Evolutionary conservation across 2,888 invertebrate species (phyloP), one percentile per base, ranked within the genome.

Genomic region (Drosophila paracracens): DNA sequence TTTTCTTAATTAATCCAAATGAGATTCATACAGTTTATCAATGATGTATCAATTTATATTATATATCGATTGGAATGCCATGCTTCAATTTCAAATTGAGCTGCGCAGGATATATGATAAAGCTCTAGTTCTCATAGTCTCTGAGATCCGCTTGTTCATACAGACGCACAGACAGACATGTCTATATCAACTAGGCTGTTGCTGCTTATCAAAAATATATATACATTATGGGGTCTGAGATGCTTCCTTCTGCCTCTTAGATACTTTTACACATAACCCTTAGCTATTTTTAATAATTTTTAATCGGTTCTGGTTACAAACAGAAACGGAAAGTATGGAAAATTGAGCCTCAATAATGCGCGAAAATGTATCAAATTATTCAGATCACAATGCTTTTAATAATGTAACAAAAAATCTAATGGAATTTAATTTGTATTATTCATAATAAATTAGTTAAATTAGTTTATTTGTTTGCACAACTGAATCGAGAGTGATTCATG

Each of bases 381-480:
- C 11, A 58, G 36, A 35, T n/a, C 25, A 46, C 10, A 59, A 27
- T 36, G 43, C 36, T 59, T 36, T 50, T 46, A 66, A 60, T 38
- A 27, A 43, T 48, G 1, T 60, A 52, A 60, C 11, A 21, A 61
- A 40, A 61, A 50, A 31, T 27, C n/a, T 58, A 75, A 66, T 75
- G 13, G n/a, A 4, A 16, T 75, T 79, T 75, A 79, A 77, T 79
- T 79, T 13, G 3, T 36, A 67, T 67, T 57, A 75, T 67, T 66
- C 29, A 29, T 27, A 40, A 16, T 40, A 59, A 51, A 74, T 79
- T 70, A 59, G 75, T n/a, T 59, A 53, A 79, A 74, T 74, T 76
- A 65, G 10, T 38, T 38, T 54, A 5, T 35, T 48, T 66, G 60
- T 54, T 69, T 61, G 62, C 67, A 33, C 64, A 54, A 52, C 48